Conservation (phyloP, 1,140 invertebrate genomes). For the Drosophila auraria region DNA sequence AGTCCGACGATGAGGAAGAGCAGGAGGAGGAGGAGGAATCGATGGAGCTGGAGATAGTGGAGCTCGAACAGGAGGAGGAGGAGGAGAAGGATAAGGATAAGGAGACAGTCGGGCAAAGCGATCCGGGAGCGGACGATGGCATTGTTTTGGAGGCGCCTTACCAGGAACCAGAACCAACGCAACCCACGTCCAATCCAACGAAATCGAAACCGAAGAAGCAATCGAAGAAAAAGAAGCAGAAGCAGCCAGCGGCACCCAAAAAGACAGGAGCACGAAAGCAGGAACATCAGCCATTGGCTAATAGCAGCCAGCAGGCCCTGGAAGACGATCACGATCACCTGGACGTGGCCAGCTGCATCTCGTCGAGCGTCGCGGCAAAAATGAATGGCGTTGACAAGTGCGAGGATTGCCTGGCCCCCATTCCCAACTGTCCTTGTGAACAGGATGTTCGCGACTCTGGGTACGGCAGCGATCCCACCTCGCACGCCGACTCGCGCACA, state of each 20-base stretch:
- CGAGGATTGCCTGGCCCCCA: conserved; percentile 64
- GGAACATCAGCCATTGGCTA: conserved; percentile 1
- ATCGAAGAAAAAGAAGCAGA: conserved; percentile 76
- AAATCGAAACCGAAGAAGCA: conserved; percentile 83
- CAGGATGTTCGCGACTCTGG: conserved; percentile 90
- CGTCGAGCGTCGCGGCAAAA: conserved; percentile 39
- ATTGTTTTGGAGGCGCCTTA: conserved; percentile 46
- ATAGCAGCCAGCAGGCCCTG: conserved; percentile 1
- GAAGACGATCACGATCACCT: conserved; percentile 48
- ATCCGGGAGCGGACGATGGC: conserved; percentile 58
- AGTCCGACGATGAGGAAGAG: conserved; percentile 39
- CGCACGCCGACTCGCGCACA: conserved; percentile 87
- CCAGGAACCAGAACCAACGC: conserved; percentile 19
- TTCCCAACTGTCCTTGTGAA: conserved; percentile 85
- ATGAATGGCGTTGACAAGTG: conserved; percentile 46
- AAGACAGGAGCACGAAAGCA: conserved; percentile 14
- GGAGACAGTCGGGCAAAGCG: conserved; percentile 31
- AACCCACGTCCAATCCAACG: conserved; percentile 55
- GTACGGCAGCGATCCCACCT: conserved; percentile 89
- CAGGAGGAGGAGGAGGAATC: conserved; percentile 26
- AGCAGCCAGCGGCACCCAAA: conserved; percentile 15
- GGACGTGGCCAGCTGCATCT: conserved; percentile 46
- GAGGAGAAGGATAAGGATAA: conserved; percentile 22
- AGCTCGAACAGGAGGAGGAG: conserved; percentile 48
- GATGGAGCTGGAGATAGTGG: conserved; percentile 52